phyloP scores from a whole-genome alignment of 2,797 vertebrate species.

The Oreochromis grahami region DNA sequence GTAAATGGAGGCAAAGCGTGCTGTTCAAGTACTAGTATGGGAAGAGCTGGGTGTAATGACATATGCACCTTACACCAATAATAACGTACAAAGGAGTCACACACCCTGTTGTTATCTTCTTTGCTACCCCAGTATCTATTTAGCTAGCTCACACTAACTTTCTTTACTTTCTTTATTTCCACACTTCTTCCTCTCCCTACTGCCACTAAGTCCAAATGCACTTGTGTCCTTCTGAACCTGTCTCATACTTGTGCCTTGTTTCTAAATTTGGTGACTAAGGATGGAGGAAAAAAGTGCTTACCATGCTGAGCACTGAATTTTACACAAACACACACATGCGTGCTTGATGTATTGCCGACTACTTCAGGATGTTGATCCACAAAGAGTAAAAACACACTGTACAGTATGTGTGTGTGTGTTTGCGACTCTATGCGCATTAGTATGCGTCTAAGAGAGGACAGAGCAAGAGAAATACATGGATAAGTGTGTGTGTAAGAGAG shows the following conservation, averaged over 20 bases:
- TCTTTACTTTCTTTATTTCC: not conserved
- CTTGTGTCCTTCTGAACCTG: slow-evolving; percentile 21
- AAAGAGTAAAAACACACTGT: slow-evolving; percentile 15
- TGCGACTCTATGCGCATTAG: not conserved
- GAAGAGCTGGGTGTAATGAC: not conserved
- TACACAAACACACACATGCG: not conserved
- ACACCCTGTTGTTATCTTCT: not conserved
- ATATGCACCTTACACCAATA: not conserved
- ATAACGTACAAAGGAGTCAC: not conserved
- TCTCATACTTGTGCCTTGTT: not conserved
- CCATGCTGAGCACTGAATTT: not conserved
- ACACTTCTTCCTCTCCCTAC: not conserved
- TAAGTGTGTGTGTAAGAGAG: slow-evolving; percentile 10
- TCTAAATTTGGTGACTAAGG: not conserved
- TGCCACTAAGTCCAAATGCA: not conserved
- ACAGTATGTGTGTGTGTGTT: not conserved
- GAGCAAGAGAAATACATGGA: not conserved
- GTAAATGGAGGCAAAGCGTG: not conserved
- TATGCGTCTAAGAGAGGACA: not conserved
- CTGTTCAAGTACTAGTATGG: too few species aligned
- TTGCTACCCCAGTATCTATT: not conserved
- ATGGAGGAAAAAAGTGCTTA: not conserved
- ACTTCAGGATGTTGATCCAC: slow-evolving; percentile 4
- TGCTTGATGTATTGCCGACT: not conserved
- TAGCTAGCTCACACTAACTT: not conserved